Evolutionary conservation across 2,888 invertebrate genomes (phyloP).

Genomic region (Zelleria hepariella): DNA sequence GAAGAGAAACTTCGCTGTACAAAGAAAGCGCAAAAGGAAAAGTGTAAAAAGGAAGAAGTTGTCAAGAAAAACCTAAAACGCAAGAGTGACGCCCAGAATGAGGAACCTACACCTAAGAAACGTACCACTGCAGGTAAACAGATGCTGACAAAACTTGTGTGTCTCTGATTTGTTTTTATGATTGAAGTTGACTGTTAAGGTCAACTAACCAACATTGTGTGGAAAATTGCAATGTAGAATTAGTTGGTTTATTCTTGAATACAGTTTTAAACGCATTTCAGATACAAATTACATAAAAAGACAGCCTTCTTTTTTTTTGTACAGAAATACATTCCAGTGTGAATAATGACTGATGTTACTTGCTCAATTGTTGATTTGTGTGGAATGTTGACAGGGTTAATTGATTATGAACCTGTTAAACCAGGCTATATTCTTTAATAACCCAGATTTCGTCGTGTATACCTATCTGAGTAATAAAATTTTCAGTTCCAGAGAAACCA

Average conservation of each 20-base stretch:
- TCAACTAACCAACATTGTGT: neutral
- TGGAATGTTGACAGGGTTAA: neutral
- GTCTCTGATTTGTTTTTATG: neutral
- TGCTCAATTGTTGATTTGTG: too few relatives aligned
- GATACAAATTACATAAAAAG: too few relatives aligned
- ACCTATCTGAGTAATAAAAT: neutral
- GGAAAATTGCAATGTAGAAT: neutral
- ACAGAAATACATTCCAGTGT: too few relatives aligned
- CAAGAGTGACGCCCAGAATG: constrained; percentile 36
- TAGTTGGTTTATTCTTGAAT: neutral
- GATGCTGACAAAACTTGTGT: neutral
- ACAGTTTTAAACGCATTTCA: too few relatives aligned
- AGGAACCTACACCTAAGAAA: constrained; percentile 27
- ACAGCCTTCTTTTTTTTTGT: neutral
- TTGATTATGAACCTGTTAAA: neutral
- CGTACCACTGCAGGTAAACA: constrained; percentile 38
- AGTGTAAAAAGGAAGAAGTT: constrained; percentile 25
- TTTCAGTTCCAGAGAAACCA: constrained; percentile 16
- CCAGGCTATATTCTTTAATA: neutral
- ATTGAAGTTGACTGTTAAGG: neutral
- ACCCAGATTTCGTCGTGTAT: too few relatives aligned
- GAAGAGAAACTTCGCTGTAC: constrained; percentile 26
- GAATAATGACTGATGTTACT: too few relatives aligned
- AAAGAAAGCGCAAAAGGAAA: constrained; percentile 33
- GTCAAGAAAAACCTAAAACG: constrained; percentile 40